Evolutionary conservation across 2,888 invertebrate species (phyloP).

Genomic region (Labia minor): DNA sequence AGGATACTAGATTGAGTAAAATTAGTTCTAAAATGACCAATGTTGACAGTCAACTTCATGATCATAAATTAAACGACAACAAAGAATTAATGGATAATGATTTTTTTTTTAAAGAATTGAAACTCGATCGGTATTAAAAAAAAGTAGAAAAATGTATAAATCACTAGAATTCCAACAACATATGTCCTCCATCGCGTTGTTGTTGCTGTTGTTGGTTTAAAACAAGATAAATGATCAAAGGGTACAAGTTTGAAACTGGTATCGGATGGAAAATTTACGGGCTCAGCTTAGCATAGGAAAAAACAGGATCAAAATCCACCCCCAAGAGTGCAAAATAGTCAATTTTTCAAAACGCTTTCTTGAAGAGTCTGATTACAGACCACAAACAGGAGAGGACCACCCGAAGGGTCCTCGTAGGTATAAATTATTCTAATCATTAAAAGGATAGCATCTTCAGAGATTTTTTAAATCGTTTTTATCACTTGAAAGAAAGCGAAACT

Average conservation of each 20-base stretch:
- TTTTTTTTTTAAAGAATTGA: background rate
- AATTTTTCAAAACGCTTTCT: background rate
- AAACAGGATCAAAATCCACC: background rate
- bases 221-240: slow-evolving; percentile 13
- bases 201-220: background rate
- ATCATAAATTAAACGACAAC: background rate
- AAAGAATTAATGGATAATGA: slow-evolving; percentile 4
- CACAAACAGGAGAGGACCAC: background rate
- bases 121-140: slow-evolving; percentile 13
- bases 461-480: too few species aligned
- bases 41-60: background rate
- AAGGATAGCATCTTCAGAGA: too few species aligned
- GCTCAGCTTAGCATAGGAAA: background rate
- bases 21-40: slow-evolving; percentile 7
- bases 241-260: slow-evolving; percentile 13
- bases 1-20: background rate
- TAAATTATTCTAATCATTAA: too few species aligned
- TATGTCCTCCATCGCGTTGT: background rate
- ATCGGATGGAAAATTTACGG: slow-evolving; percentile 1
- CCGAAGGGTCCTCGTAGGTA: background rate
- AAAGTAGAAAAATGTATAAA: background rate
- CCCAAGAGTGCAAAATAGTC: background rate
- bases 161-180: slow-evolving; percentile 5
- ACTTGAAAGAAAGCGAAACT: too few species aligned
- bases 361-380: background rate